phyloP scores from a whole-genome alignment of 2,113 vertebrate genomes.

The Falco punctatus region DNA sequence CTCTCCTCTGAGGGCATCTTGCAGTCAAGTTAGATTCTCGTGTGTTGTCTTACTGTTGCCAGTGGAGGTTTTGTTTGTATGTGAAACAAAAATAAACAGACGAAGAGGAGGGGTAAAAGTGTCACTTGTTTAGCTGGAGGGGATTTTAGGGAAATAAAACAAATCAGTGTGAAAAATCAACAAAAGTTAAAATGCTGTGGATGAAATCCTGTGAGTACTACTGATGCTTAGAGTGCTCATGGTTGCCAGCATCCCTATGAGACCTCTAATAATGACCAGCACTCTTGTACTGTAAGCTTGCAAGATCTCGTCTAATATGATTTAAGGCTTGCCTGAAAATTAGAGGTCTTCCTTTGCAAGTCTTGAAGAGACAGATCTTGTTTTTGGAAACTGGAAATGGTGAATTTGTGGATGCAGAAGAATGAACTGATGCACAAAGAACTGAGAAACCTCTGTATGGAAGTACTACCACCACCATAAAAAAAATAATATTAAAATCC shows the following conservation, averaged over 20 bases:
- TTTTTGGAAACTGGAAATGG: background rate
- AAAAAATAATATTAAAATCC: background rate
- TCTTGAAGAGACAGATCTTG: background rate
- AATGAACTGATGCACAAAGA: background rate
- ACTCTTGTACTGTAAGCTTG: background rate
- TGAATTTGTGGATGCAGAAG: background rate
- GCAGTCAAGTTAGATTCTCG: background rate
- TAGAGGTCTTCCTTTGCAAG: background rate
- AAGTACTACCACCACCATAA: background rate
- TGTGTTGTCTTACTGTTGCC: background rate
- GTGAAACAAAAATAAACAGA: background rate
- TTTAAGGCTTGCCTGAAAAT: background rate
- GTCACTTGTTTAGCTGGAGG: background rate
- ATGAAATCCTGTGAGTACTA: background rate
- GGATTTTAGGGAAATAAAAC: background rate
- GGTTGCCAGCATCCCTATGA: background rate
- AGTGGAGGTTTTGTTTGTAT: background rate
- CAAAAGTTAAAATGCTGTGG: background rate
- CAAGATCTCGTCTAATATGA: background rate
- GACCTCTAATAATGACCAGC: background rate
- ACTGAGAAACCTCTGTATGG: background rate
- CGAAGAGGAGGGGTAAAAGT: background rate
- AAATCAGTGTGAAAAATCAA: background rate
- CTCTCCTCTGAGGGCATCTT: background rate
- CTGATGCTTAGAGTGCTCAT: background rate